Evolutionary conservation across 2,113 vertebrate species (phyloP), one percentile per base, ranked within the genome.

Genomic region (Ciconia maguari): DNA sequence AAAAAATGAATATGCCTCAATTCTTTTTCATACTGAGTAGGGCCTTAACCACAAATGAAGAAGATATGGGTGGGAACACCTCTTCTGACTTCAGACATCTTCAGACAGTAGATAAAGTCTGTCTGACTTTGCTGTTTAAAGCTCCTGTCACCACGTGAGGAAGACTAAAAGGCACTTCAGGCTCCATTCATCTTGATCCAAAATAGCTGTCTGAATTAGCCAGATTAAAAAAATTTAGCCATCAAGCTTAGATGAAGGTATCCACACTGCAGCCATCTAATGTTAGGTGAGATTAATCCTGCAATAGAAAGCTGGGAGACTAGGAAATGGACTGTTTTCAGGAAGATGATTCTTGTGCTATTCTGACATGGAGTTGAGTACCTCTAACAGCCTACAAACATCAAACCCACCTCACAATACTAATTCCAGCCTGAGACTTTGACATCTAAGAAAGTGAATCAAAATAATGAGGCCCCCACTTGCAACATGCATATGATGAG

Each of bases 381-480:
- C 42, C 44, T 91, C 76, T 79, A 87, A 52, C 42, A 79, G 13
- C 36, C 65, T 52, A 10, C 17, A 89, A 89, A 71, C 30, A 34
- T 32, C 74, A 89, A 92, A 71, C 14, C 9, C 34, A 66, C 21
- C 21, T 68, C 44, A 54, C 52, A 81, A 82, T 17, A 41, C 25
- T 76, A 54, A 64, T 71, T 92, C 21, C 44, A 87, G 74, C 20
- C 69, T 65, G 19, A 83, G 66, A 70, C 17, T 83, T 65, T 91
- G 90, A 81, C 80, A 82, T 96, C 61, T 85, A 51, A 93, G 52
- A 65, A 70, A 89, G 26, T 18, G 30, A 94, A 91, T 62, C 36
- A 87, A 94, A 91, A 76, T 93, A 95, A 94, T 85, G 77, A 95
- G 93, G 54, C 14, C 36, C 10, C 34, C 10, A 71, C 30, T 84